phyloP scores from a whole-genome alignment of 92 coral and sea anemone species.

The Porites cylindrica region DNA sequence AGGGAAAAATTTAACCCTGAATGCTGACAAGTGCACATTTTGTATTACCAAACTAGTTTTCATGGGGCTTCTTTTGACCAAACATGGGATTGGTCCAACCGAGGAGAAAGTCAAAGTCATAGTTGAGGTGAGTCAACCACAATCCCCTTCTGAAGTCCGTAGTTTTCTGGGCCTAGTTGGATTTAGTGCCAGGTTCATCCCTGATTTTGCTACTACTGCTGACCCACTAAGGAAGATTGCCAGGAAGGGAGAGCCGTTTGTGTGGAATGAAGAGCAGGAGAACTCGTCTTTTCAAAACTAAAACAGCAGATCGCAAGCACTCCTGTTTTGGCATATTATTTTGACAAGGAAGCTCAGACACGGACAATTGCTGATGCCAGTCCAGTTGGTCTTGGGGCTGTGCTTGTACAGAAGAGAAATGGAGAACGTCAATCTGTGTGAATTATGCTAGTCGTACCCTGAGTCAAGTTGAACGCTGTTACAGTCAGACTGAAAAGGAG shows the following conservation, averaged over 20 bases:
- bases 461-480: background rate
- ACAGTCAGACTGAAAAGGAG: slow-evolving; percentile 2
- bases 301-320: background rate
- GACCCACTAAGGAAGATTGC: background rate
- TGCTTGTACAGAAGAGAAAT: background rate
- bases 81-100: slow-evolving; percentile 38
- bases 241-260: background rate
- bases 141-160: slow-evolving; percentile 27
- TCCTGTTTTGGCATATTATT: background rate
- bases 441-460: background rate
- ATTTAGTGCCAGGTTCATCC: slow-evolving; percentile 2
- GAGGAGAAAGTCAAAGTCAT: slow-evolving; percentile 27
- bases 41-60: slow-evolving; percentile 20
- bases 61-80: slow-evolving; percentile 36
- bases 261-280: slow-evolving; percentile 9
- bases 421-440: background rate
- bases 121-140: slow-evolving; percentile 1
- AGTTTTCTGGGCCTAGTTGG: slow-evolving; percentile 34
- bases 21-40: slow-evolving; percentile 20
- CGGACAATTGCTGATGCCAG: background rate
- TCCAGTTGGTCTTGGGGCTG: background rate
- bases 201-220: background rate
- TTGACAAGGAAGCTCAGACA: background rate
- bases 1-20: slow-evolving; percentile 13
- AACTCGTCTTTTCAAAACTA: slow-evolving; percentile 11